A percentile compares a stretch with the other conserved stretches of the same genome.
These are phyloP conservation scores for Rhagoletis pomonella DNA, from an alignment of 1,140 invertebrate species.

Conservation along the genomic window DNA sequence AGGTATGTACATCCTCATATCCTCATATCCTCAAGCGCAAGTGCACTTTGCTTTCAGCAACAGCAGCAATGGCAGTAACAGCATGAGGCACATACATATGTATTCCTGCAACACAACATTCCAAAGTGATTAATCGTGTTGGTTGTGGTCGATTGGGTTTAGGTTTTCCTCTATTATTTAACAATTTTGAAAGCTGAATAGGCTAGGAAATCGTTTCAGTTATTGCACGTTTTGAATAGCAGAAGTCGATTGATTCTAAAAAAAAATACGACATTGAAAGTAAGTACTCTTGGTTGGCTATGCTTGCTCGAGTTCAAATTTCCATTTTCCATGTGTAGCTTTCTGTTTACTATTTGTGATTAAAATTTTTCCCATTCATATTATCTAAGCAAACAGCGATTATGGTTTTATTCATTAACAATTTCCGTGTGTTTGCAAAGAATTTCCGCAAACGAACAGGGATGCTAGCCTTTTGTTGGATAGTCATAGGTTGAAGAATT, in stretches of 20 bases:
- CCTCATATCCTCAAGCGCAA: background rate
- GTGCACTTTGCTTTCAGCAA: background rate
- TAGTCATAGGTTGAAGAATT: no score
- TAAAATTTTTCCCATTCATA: background rate
- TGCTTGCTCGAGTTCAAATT: background rate
- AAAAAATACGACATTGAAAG: background rate
- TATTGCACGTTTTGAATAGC: background rate
- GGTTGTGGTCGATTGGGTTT: constrained; percentile 50
- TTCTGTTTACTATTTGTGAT: background rate
- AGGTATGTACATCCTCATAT: no score
- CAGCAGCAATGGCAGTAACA: background rate
- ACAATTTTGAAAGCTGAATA: constrained; percentile 14
- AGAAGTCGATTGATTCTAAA: background rate
- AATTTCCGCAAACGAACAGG: no score
- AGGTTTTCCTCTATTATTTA: constrained; percentile 42
- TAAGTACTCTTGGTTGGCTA: background rate
- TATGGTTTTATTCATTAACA: background rate
- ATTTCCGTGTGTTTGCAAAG: background rate
- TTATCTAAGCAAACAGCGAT: background rate
- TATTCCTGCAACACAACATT: constrained; percentile 2
- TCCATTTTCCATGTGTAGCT: background rate
- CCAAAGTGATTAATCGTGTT: constrained; percentile 54
- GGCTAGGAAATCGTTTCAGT: background rate
- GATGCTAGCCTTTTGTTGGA: no score
- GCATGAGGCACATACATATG: background rate